Evolutionary conservation across 2,113 vertebrate species (phyloP).

Genomic region (Sprattus sprattus): DNA sequence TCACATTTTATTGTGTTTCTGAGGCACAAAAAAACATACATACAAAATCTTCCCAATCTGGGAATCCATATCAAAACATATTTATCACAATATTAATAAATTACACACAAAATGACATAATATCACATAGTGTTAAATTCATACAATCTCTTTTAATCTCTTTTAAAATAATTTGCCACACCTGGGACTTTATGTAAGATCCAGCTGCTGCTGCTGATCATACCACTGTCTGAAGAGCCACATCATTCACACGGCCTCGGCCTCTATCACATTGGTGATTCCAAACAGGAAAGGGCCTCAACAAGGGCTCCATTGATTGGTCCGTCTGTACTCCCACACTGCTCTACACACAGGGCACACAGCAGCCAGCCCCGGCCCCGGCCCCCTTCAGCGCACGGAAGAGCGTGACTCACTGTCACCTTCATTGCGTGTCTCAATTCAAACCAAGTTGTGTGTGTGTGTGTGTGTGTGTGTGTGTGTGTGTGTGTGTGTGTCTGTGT

Average conservation of each 20-base stretch:
- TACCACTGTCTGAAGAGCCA: background rate
- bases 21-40: too few relatives aligned
- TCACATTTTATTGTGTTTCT: too few relatives aligned
- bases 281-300: background rate
- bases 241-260: background rate
- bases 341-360: background rate
- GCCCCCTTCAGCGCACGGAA: background rate
- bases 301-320: background rate
- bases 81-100: too few relatives aligned
- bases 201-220: background rate
- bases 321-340: background rate
- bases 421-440: background rate
- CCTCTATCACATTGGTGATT: background rate
- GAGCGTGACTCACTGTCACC: background rate
- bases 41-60: too few relatives aligned
- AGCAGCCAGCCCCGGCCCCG: background rate
- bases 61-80: too few relatives aligned
- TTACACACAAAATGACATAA: too few relatives aligned
- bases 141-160: too few relatives aligned
- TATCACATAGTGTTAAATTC: too few relatives aligned
- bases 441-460: too few relatives aligned
- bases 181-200: background rate
- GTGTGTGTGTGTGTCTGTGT: too few relatives aligned
- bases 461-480: too few relatives aligned
- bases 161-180: background rate